A percentile compares a stretch with the other conserved stretches of the same genome.
Conservation (phyloP, 2,113 vertebrate genomes). For the Plotosus lineatus region DNA sequence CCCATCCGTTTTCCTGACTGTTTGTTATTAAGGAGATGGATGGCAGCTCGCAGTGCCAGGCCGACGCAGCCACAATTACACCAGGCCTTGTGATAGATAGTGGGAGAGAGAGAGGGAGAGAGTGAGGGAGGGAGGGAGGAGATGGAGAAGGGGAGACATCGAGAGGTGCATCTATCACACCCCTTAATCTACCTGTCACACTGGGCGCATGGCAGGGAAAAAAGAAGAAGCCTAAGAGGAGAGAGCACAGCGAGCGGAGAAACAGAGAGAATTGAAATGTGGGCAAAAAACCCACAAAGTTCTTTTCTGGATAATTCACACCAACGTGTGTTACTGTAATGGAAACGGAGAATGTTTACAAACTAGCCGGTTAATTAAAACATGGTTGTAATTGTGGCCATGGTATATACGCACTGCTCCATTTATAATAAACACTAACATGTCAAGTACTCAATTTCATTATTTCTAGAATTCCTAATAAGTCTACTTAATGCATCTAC, state of each 20-base stretch:
- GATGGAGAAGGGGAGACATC: constrained; percentile 44
- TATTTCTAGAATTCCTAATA: constrained; percentile 19
- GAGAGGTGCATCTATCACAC: constrained; percentile 55
- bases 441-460: background rate
- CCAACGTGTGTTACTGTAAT: background rate
- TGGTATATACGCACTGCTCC: background rate
- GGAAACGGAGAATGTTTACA: background rate
- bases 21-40: constrained; percentile 85
- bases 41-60: constrained; percentile 77
- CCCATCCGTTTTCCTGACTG: constrained; percentile 80
- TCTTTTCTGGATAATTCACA: background rate
- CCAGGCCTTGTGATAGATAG: constrained; percentile 77
- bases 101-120: constrained; percentile 62
- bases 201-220: constrained; percentile 55
- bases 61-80: constrained; percentile 78
- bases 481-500: background rate
- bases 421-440: background rate
- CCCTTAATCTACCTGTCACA: constrained; percentile 76
- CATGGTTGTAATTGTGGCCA: background rate
- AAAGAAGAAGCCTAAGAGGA: constrained; percentile 27
- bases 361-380: background rate
- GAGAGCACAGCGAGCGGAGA: constrained; percentile 11
- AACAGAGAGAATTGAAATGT: constrained; percentile 21
- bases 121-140: constrained; percentile 10
- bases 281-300: background rate